Base-by-base conservation (phyloP, 2,888 invertebrate species). In the Brachypalpus laphriformis region DNA sequence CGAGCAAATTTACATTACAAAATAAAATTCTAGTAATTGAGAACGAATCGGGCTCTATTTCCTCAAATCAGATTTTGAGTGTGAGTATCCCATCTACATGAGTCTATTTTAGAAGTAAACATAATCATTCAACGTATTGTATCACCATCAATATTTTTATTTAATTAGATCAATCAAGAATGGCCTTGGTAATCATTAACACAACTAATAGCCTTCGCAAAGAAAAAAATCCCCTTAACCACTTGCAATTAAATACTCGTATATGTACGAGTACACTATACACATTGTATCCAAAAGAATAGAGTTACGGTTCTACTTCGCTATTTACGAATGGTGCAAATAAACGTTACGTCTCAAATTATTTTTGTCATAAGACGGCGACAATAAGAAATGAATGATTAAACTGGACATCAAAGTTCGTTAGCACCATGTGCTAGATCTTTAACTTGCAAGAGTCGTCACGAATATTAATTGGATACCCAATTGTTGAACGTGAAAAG, bases 361-460 rank as follows among this genome's bases (percentile, higher is more conserved):
- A 37, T 22, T 65, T 37, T 47, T 65, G 8, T 28, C 54, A 54
- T 3, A 40, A 18, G 16, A 54, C 16, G 34, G 34, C 25, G 22
- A 56, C 56, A 75, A 65, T 65, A 47, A 56, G 18, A 37, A 75
- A 66, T 75, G 49, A 66, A 56, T 65, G 45, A 56, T 54, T 34
- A 16, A 56, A 54, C 20, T 56, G 42, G 25, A 47, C 20, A 16
- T 9, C 22, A 28, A 66, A 57, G 75, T 75, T 75, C 75, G 11
- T 66, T 66, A 66, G 37, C 66, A 57, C 49, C 47, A 20, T 66
- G 47, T 22, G 37, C 75, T 28, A 66, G 40, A 75, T 75, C 7
- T 37, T 28, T 47, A 16, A 4, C 11, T 25, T 37, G n/a, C 25
- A 25, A 37, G 8, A 16, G n/a, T 25, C 18, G 37, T 56, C 25